Evolutionary conservation across 2,113 vertebrate species (phyloP), one percentile per base, ranked within the genome.

Genomic region (Andinoacara biseriatus): DNA sequence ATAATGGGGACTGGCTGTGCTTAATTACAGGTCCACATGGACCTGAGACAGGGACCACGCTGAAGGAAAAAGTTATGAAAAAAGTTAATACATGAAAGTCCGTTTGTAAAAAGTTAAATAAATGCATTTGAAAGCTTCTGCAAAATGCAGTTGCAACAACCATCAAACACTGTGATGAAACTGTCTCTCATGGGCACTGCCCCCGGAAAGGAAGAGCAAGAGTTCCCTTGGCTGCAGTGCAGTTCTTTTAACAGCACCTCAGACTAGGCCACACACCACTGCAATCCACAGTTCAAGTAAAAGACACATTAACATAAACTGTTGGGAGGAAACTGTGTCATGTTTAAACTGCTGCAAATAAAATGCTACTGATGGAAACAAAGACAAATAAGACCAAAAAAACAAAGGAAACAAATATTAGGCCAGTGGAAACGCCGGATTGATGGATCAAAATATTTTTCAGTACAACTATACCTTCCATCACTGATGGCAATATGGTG

Each of bases 131-230:
- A 69, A 69, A 29, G 65, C 17, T 20, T 69, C 43, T 20, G 10
- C 24, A 49, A 69, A 52, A 31, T 52, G 24, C 24, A 69, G 65
- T 31, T 52, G 43, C 43, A 69, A 11, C 43, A 52, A 49, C 65
- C 43, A 49, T 69, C 24, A 69, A 69, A 69, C 10, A 43, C 65
- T 69, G 43, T 69, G 65, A 52, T 69, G 65, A 69, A 69, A 69
- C 17, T 20, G 65, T 13, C 24, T 69, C 65, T 69, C 43, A 20
- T 29, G 24, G 43, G 24, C 20, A 26, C 43, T 29, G 65, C 5
- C 17, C 24, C 24, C 3, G 65, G 43, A 69, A 52, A 69, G 65
- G 5, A 52, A 20, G 18, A 29, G 43, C 43, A 69, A 29, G 24
- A 69, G 10, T 49, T 69, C 43, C 18, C 49, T 26, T 43, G 49